phyloP scores from a whole-genome alignment of 2,888 invertebrate species.

The Protodeltote pygarga region DNA sequence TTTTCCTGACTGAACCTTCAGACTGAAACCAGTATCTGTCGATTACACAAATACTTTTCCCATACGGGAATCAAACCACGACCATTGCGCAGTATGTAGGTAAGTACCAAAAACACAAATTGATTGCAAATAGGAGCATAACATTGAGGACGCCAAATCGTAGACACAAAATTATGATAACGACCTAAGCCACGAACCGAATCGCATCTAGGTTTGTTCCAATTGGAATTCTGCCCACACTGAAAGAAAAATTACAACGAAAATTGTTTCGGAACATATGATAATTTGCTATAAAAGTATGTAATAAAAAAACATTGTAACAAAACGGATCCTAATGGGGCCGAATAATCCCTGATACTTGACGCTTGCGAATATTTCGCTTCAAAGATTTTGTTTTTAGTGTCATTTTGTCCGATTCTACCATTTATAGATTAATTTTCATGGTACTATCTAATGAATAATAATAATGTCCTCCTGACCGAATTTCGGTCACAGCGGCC shows the following conservation, averaged over 20 bases:
- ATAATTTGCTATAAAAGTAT: constrained; percentile 2
- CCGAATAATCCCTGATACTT: constrained; percentile 3
- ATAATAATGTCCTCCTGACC: too few relatives aligned
- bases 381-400: not conserved
- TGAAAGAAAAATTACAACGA: not conserved
- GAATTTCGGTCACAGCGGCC: too few relatives aligned
- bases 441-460: not conserved
- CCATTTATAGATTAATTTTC: not conserved
- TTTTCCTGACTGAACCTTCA: too few relatives aligned
- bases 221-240: constrained; percentile 24
- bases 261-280: constrained; percentile 4
- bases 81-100: too few relatives aligned
- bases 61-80: too few relatives aligned
- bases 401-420: constrained; percentile 1
- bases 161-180: constrained; percentile 2
- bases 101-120: too few relatives aligned
- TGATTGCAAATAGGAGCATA: too few relatives aligned
- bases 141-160: too few relatives aligned
- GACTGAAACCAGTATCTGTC: too few relatives aligned
- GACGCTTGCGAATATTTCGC: not conserved
- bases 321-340: constrained; percentile 1
- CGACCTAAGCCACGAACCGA: constrained; percentile 11
- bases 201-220: not conserved
- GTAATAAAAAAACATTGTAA: constrained; percentile 1
- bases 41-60: too few relatives aligned